These are phyloP conservation scores for Accipiter cooperii DNA, from an alignment of 2,113 vertebrate genomes.

Conservation along the genomic window DNA sequence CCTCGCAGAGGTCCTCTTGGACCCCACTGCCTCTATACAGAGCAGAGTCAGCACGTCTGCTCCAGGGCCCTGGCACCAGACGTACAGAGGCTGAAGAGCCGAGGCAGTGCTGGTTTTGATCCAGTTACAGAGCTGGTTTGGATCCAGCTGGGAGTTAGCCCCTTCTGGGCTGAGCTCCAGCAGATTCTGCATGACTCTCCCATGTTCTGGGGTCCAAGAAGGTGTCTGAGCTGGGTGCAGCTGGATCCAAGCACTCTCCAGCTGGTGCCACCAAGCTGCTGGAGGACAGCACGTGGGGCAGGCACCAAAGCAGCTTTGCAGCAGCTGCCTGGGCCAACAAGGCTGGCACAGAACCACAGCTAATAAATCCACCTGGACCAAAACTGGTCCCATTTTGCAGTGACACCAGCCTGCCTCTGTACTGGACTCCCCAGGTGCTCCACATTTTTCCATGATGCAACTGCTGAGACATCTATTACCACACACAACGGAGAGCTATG, in stretches of 20 bases:
- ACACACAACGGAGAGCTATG: not conserved
- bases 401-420: not conserved
- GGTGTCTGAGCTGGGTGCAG: not conserved
- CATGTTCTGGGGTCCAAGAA: not conserved
- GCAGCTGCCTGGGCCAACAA: not conserved
- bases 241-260: not conserved
- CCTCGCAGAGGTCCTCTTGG: not conserved
- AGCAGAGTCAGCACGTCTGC: not conserved
- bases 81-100: not conserved
- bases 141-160: not conserved
- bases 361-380: not conserved
- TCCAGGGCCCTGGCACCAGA: not conserved
- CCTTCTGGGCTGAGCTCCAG: not conserved
- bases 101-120: not conserved
- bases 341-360: not conserved
- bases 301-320: not conserved
- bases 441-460: not conserved
- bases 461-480: not conserved
- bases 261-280: not conserved
- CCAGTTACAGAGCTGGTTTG: not conserved
- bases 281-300: not conserved
- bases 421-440: not conserved
- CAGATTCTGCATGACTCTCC: not conserved
- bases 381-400: not conserved
- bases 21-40: not conserved